Evolutionary conservation across 2,797 vertebrate genomes (phyloP).

Genomic region (Artibeus lituratus): DNA sequence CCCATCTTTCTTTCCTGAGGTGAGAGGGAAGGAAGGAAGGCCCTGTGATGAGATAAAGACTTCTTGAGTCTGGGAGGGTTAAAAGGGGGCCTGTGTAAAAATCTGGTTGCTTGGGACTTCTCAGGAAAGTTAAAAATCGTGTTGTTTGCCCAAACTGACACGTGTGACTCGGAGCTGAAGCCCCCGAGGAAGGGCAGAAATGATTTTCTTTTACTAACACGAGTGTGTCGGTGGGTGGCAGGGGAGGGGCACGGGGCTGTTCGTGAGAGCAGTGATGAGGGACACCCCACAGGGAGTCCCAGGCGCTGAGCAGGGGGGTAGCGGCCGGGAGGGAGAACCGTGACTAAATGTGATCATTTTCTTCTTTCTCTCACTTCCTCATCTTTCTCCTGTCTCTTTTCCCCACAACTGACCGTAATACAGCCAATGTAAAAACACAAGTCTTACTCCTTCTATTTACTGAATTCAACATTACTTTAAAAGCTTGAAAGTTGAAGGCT

Average conservation of each 20-base stretch:
- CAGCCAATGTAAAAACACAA: background rate
- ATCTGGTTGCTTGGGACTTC: background rate
- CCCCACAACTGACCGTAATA: background rate
- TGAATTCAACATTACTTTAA: conserved; percentile 45
- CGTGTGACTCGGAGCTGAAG: background rate
- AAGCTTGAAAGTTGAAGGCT: background rate
- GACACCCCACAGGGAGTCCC: background rate
- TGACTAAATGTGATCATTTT: background rate
- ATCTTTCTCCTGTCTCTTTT: background rate
- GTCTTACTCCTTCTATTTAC: conserved; percentile 20
- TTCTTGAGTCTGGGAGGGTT: background rate
- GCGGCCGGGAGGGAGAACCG: background rate
- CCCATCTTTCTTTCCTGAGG: background rate
- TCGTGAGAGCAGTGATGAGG: background rate
- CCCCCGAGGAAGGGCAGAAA: background rate
- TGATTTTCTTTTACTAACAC: background rate
- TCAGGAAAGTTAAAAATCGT: background rate
- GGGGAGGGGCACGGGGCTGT: background rate
- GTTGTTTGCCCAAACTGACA: background rate
- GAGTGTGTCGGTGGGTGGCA: too few species aligned
- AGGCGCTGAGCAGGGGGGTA: background rate
- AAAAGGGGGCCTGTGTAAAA: background rate
- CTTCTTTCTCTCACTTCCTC: background rate
- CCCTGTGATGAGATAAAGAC: background rate
- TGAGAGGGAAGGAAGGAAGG: background rate